Evolutionary conservation across 1,140 invertebrate genomes (phyloP).

Genomic region (Acromyrmex heyeri): DNA sequence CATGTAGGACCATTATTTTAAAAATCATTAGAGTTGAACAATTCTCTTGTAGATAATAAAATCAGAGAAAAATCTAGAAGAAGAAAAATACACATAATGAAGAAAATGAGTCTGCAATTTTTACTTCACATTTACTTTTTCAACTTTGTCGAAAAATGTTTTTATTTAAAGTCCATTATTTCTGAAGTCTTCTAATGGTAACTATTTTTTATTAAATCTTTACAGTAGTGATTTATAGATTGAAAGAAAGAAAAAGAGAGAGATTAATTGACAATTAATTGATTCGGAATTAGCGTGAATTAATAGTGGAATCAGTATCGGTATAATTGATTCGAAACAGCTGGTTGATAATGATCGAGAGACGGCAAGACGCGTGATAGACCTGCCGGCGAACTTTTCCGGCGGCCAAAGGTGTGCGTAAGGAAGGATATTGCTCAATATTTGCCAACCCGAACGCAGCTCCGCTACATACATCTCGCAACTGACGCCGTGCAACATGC

Average conservation of each 20-base stretch:
- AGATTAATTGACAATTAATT: not conserved
- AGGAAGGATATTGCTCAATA: constrained; percentile 76
- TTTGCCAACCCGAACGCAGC: constrained; percentile 63
- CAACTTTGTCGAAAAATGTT: not conserved
- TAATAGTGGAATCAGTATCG: not conserved
- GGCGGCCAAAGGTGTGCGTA: constrained; percentile 65
- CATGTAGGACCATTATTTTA: not conserved
- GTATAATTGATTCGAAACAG: not conserved
- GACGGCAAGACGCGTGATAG: constrained; percentile 48
- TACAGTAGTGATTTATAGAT: not conserved
- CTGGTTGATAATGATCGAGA: constrained; percentile 22
- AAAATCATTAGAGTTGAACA: not conserved
- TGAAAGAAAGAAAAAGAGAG: not conserved
- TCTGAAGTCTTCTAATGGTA: not conserved
- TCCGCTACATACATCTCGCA: constrained; percentile 43
- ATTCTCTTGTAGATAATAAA: not conserved
- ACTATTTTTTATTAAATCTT: not conserved
- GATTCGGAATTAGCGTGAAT: not conserved
- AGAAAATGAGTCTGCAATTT: not conserved
- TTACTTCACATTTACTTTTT: not conserved
- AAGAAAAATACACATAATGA: not conserved
- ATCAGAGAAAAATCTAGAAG: not conserved
- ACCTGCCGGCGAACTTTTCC: constrained; percentile 27
- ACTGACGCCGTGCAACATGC: constrained; percentile 25
- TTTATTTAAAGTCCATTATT: not conserved